Evolutionary conservation across 2,888 invertebrate species (phyloP).

Genomic region (Altica lythri): DNA sequence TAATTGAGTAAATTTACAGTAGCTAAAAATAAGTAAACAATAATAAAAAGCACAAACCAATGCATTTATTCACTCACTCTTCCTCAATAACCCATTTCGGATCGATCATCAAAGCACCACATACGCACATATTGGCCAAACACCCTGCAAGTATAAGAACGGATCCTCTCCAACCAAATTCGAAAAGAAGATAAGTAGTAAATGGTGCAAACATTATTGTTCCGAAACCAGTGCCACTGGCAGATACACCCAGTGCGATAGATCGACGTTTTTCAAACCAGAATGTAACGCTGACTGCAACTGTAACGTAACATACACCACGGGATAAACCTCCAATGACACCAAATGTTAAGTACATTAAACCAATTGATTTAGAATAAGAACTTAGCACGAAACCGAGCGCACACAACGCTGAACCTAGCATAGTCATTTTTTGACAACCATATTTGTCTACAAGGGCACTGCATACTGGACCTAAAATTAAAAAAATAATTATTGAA

Average conservation of each 20-base stretch:
- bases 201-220: slow-evolving; percentile 87
- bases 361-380: slow-evolving; percentile 71
- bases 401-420: slow-evolving; percentile 73
- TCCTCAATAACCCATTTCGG: slow-evolving; percentile 82
- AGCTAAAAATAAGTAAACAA: neutral
- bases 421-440: slow-evolving; percentile 51
- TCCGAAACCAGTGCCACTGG: slow-evolving; percentile 89
- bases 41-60: slow-evolving; percentile 3
- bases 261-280: slow-evolving; percentile 90
- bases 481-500: no score
- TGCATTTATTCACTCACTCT: slow-evolving; percentile 45
- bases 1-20: neutral
- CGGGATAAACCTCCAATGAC: slow-evolving; percentile 83
- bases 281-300: slow-evolving; percentile 88
- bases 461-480: slow-evolving; percentile 82
- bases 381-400: slow-evolving; percentile 78
- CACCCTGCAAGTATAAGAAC: slow-evolving; percentile 81
- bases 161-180: slow-evolving; percentile 84
- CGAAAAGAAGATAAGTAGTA: slow-evolving; percentile 75
- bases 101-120: slow-evolving; percentile 85
- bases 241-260: slow-evolving; percentile 83
- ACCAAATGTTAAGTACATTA: slow-evolving; percentile 84
- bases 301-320: slow-evolving; percentile 86
- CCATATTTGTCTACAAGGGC: slow-evolving; percentile 85
- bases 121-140: slow-evolving; percentile 81